Evolutionary conservation across 2,888 invertebrate species (phyloP).

Genomic region (Ectobius pallidus): DNA sequence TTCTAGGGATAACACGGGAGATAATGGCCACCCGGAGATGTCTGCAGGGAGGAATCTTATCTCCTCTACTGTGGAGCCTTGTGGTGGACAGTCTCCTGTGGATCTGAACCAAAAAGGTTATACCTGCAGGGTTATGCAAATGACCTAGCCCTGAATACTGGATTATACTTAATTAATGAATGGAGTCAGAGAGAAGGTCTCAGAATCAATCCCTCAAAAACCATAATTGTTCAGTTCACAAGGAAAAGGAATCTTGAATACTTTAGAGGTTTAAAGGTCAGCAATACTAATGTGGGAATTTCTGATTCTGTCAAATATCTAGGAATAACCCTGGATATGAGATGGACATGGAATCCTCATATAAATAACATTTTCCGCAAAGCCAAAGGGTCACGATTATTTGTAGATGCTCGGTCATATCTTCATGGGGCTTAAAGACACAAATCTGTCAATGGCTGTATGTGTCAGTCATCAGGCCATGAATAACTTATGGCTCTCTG

Average conservation of each 20-base stretch:
- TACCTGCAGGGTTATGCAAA: no score
- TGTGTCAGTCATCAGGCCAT: background rate
- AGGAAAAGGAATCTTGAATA: background rate
- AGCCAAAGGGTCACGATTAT: background rate
- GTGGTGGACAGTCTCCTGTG: background rate
- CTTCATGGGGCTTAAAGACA: background rate
- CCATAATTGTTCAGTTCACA: background rate
- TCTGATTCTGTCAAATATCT: background rate
- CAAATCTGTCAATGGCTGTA: background rate
- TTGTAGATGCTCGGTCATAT: background rate
- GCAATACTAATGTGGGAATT: background rate
- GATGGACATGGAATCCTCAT: background rate
- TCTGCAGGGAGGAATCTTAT: background rate
- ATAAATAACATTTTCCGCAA: background rate
- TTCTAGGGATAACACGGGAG: no score
- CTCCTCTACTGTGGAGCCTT: background rate
- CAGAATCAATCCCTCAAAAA: background rate
- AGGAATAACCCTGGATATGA: background rate
- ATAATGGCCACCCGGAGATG: background rate
- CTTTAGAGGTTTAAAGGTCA: background rate
- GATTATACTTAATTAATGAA: background rate
- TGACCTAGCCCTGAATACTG: no score
- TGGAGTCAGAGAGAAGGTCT: background rate
- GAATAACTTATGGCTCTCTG: no score
- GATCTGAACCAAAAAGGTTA: background rate